Conservation (phyloP, 2,888 invertebrate species). For the Tridacna crocea region DNA sequence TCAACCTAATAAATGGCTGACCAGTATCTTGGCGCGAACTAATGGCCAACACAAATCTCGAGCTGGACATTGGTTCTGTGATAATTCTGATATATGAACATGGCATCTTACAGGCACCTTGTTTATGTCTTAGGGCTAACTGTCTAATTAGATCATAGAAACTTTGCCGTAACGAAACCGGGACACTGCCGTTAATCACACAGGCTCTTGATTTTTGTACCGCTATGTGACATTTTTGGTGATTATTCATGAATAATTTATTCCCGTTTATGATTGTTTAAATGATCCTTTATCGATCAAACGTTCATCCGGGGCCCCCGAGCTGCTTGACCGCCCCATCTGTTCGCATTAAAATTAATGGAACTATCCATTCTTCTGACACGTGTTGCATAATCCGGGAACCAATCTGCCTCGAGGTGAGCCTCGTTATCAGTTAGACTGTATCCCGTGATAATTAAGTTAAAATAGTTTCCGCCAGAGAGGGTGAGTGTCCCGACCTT, state of each 20-base stretch:
- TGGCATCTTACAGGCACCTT: conserved; percentile 21
- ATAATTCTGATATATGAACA: conserved; percentile 23
- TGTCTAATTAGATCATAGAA: conserved; percentile 18
- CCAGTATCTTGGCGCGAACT: conserved; percentile 8
- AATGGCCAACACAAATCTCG: conserved; percentile 14
- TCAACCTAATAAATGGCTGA: conserved; percentile 29
- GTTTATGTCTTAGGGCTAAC: conserved; percentile 19
- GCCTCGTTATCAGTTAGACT: conserved; percentile 30
- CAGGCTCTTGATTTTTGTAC: conserved; percentile 16
- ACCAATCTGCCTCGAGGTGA: conserved; percentile 29
- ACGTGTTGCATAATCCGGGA: conserved; percentile 57
- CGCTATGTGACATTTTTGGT: conserved; percentile 27
- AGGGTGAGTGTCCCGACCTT: conserved; percentile 15
- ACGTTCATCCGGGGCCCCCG: not conserved
- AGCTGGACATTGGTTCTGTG: not conserved
- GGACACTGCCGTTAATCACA: conserved; percentile 9
- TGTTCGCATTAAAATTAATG: conserved; percentile 39
- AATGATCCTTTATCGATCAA: conserved; percentile 23
- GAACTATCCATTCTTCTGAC: conserved; percentile 43
- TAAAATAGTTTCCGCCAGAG: conserved; percentile 30
- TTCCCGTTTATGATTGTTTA: conserved; percentile 16
- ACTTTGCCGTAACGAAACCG: conserved; percentile 7
- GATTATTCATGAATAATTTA: conserved; percentile 28
- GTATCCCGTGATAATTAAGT: conserved; percentile 41
- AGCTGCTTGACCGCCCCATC: conserved; percentile 39